Evolutionary conservation across 2,888 invertebrate genomes (phyloP).

Genomic region (Hipparchia sbordonii): DNA sequence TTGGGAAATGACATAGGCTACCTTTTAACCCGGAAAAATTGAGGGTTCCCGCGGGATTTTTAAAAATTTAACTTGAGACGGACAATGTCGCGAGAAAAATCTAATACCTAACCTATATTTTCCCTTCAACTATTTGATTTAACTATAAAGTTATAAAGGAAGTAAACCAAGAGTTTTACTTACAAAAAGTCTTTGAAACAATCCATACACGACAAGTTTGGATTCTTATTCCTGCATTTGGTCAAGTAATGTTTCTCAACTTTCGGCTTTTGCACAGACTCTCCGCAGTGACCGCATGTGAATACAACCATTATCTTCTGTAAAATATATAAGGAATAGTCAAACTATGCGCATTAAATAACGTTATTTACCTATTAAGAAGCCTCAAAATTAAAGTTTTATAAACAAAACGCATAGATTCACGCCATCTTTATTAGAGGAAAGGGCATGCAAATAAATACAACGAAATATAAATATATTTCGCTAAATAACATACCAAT

Average conservation of each 20-base stretch:
- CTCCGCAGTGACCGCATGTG: constrained; percentile 95
- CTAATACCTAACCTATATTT: not conserved
- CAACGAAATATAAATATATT: not conserved
- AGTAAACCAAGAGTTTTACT: constrained; percentile 52
- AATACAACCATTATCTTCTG: constrained; percentile 92
- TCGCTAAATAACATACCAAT: constrained; percentile 2
- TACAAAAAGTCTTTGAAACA: constrained; percentile 95
- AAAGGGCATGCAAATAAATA: not conserved
- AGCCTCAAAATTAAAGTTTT: not conserved
- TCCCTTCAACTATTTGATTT: not conserved
- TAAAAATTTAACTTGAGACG: too few relatives aligned
- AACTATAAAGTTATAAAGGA: not conserved
- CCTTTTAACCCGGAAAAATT: too few relatives aligned
- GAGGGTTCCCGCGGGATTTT: too few relatives aligned
- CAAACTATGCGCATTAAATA: not conserved
- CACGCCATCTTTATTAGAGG: constrained; percentile 14
- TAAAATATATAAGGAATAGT: not conserved
- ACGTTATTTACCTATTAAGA: not conserved
- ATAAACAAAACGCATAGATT: not conserved
- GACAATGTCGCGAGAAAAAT: too few relatives aligned
- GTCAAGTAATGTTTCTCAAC: constrained; percentile 94
- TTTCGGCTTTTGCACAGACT: constrained; percentile 94
- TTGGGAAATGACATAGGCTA: too few relatives aligned
- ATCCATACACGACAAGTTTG: constrained; percentile 94
- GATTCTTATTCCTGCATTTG: constrained; percentile 86